Conservation (phyloP, 2,797 vertebrate genomes). For the Cirrhinus mrigala region DNA sequence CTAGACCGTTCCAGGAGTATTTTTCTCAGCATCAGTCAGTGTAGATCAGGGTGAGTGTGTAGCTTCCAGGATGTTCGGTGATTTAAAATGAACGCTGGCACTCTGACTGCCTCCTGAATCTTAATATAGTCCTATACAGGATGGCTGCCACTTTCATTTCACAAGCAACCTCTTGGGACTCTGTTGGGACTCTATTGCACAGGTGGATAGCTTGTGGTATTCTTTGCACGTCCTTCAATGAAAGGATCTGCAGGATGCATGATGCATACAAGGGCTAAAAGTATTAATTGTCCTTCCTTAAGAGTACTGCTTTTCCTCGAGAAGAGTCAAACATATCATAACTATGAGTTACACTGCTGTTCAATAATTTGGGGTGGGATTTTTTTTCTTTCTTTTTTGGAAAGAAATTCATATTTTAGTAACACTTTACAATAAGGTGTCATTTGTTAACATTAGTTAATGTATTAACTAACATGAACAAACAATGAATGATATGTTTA, state of each 20-base stretch:
- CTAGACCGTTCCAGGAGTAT: background rate
- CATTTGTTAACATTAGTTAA: no score
- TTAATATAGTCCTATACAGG: slow-evolving; percentile 1
- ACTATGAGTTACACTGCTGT: background rate
- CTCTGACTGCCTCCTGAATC: slow-evolving; percentile 32
- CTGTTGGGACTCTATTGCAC: background rate
- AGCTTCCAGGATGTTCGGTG: background rate
- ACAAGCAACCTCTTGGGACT: background rate
- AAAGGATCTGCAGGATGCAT: background rate
- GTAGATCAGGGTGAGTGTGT: background rate
- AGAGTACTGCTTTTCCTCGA: background rate
- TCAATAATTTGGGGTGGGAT: background rate
- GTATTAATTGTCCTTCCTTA: background rate
- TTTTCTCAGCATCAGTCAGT: slow-evolving; percentile 16
- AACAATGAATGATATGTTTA: no score
- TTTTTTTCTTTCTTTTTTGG: background rate
- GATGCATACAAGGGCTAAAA: background rate
- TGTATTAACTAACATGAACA: no score
- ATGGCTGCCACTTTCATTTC: slow-evolving; percentile 29
- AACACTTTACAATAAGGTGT: no score
- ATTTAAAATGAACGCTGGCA: slow-evolving; percentile 31
- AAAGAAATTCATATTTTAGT: background rate
- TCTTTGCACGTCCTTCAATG: background rate
- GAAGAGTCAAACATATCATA: background rate
- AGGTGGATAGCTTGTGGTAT: slow-evolving; percentile 1